Evolutionary conservation across 2,113 vertebrate species (phyloP).

Genomic region (Sterrhoptilus dennistouni): DNA sequence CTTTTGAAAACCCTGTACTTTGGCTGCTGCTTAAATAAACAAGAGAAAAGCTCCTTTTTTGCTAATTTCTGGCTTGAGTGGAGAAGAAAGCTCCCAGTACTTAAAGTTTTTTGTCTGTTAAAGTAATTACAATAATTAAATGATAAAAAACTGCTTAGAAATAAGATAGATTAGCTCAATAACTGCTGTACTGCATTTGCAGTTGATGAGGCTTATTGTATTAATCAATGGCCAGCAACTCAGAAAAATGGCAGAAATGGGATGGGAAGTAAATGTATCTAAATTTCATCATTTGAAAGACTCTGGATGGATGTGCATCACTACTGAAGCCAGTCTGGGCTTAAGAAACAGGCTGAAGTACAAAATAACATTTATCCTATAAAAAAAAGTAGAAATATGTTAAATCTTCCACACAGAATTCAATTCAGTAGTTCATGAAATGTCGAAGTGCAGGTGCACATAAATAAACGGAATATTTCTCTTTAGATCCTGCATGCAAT

Average conservation of each 20-base stretch:
- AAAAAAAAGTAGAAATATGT: neutral
- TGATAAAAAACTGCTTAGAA: slow-evolving; percentile 42
- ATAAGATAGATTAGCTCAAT: slow-evolving; percentile 58
- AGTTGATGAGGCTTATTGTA: slow-evolving; percentile 34
- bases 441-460: neutral
- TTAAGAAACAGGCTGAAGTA: neutral
- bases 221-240: neutral
- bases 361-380: neutral
- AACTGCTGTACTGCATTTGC: slow-evolving; percentile 2
- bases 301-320: neutral
- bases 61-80: slow-evolving; percentile 30
- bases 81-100: neutral
- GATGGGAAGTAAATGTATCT: neutral
- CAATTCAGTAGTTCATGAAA: neutral
- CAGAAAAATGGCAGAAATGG: neutral
- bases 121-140: slow-evolving; percentile 56
- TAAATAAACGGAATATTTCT: neutral
- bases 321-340: neutral
- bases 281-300: neutral
- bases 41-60: slow-evolving; percentile 40
- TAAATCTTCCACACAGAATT: neutral
- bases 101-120: slow-evolving; percentile 14
- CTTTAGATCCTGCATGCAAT: neutral
- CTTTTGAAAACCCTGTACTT: neutral
- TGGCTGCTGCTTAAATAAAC: neutral